Conservation (phyloP, 1,140 invertebrate species). For the Leucophenga varia region DNA sequence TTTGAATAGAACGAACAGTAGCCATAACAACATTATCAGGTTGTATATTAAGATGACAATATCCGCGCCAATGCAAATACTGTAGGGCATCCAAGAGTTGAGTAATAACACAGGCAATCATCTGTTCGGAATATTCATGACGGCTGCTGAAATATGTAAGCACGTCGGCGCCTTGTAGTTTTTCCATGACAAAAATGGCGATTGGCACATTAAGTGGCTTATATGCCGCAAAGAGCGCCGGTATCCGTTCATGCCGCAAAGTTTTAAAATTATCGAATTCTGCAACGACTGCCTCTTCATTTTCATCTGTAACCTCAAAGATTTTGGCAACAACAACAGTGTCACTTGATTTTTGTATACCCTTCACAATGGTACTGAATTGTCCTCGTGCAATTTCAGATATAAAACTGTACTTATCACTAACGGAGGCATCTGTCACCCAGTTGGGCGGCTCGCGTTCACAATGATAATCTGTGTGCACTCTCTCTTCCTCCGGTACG, state of each 20-base stretch:
- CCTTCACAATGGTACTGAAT: slow-evolving; percentile 82
- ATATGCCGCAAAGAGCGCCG: slow-evolving; percentile 71
- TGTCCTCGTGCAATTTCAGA: slow-evolving; percentile 81
- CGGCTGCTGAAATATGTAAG: slow-evolving; percentile 82
- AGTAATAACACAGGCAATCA: slow-evolving; percentile 78
- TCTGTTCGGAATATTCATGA: slow-evolving; percentile 88
- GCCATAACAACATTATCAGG: slow-evolving; percentile 97
- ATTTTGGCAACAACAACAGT: slow-evolving; percentile 77
- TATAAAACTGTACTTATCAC: slow-evolving; percentile 77
- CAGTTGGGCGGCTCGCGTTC: slow-evolving; percentile 75
- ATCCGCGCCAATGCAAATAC: slow-evolving; percentile 90
- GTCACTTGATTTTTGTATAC: slow-evolving; percentile 73
- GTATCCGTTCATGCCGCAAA: slow-evolving; percentile 83
- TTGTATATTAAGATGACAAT: slow-evolving; percentile 90
- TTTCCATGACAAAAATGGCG: slow-evolving; percentile 79
- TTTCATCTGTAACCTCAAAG: slow-evolving; percentile 68
- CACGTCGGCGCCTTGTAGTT: slow-evolving; percentile 88
- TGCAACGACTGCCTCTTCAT: slow-evolving; percentile 66
- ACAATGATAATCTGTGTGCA: slow-evolving; percentile 70
- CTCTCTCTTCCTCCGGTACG: slow-evolving; percentile 63
- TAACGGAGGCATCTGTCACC: slow-evolving; percentile 65
- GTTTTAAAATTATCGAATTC: slow-evolving; percentile 82
- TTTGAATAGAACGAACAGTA: slow-evolving; percentile 77
- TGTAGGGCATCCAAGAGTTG: slow-evolving; percentile 86
- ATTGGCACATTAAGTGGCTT: slow-evolving; percentile 66